Evolutionary conservation across 2,797 vertebrate species (phyloP).

Genomic region (Cirrhinus mrigala): DNA sequence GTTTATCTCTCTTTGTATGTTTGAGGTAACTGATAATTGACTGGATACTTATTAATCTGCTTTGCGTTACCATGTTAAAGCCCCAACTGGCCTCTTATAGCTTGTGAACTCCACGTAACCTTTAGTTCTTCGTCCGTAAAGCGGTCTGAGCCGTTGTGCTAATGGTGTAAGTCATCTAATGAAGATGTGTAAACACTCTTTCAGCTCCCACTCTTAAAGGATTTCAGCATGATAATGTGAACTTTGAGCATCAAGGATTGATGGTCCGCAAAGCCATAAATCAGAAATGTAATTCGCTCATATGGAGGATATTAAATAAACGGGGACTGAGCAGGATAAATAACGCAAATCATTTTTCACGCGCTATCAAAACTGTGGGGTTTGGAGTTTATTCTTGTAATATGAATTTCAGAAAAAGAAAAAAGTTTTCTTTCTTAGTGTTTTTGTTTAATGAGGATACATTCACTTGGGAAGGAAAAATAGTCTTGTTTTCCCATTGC

Average conservation of each 20-base stretch:
- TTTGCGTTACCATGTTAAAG: slow-evolving; percentile 12
- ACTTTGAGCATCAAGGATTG: background rate
- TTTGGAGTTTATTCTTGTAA: background rate
- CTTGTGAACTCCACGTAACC: background rate
- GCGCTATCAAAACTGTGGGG: background rate
- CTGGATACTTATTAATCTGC: background rate
- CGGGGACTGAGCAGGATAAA: background rate
- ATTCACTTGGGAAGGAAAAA: background rate
- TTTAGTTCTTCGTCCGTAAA: slow-evolving; percentile 22
- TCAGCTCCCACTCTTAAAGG: background rate
- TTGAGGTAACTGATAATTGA: slow-evolving; percentile 3
- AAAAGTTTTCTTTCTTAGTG: background rate
- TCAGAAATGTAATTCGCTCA: background rate
- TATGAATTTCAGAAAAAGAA: background rate
- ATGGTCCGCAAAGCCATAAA: slow-evolving; percentile 1
- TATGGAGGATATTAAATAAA: slow-evolving; percentile 5
- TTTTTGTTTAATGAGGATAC: background rate
- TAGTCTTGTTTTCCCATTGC: background rate
- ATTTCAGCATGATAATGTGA: slow-evolving; percentile 6
- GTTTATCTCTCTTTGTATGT: slow-evolving; percentile 13
- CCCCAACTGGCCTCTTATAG: background rate
- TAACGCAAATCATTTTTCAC: background rate
- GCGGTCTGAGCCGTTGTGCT: background rate
- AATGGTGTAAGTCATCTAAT: slow-evolving; percentile 7
- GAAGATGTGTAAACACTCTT: slow-evolving; percentile 23